phyloP scores from a whole-genome alignment of 2,113 vertebrate genomes.

The Symphodus melops region DNA sequence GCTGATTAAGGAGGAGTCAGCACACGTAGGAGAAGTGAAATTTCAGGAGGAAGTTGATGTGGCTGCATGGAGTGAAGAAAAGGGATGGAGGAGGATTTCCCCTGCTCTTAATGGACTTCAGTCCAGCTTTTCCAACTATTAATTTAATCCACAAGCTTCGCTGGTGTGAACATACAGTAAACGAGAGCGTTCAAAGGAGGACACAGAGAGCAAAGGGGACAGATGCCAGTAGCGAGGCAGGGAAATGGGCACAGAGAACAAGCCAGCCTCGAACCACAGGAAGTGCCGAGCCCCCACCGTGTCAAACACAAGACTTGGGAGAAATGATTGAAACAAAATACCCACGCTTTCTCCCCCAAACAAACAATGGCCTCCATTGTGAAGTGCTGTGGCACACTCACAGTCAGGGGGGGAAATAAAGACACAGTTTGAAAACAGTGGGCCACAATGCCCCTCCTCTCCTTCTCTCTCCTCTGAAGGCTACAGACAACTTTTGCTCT shows the following conservation, averaged over 20 bases:
- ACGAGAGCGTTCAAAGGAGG: conserved; percentile 20
- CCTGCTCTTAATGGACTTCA: background rate
- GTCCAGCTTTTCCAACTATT: background rate
- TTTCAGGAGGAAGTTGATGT: conserved; percentile 28
- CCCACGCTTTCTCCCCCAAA: conserved; percentile 78
- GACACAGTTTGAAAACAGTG: conserved; percentile 86
- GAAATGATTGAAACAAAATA: conserved; percentile 94
- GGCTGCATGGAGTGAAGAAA: background rate
- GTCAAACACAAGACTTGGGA: conserved; percentile 90
- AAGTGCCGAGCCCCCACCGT: conserved; percentile 78
- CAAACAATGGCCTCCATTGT: conserved; percentile 91
- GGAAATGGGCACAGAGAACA: conserved; percentile 56
- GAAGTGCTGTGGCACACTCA: conserved; percentile 83
- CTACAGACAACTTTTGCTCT: conserved; percentile 56
- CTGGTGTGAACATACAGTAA: conserved; percentile 35
- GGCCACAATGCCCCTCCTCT: conserved; percentile 41
- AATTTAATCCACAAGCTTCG: conserved; percentile 20
- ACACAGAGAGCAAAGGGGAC: conserved; percentile 37
- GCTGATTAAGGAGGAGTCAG: conserved; percentile 73
- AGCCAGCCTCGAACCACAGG: conserved; percentile 66
- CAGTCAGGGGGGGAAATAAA: conserved; percentile 85
- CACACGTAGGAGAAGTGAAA: conserved; percentile 68
- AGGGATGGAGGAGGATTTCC: too few species aligned
- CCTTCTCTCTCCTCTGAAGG: conserved; percentile 22
- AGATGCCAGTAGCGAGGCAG: conserved; percentile 43